Percentiles rank a stretch among this genome's conserved stretches.
Conservation (phyloP, 2,113 vertebrate species). For the Neoarius graeffei region DNA sequence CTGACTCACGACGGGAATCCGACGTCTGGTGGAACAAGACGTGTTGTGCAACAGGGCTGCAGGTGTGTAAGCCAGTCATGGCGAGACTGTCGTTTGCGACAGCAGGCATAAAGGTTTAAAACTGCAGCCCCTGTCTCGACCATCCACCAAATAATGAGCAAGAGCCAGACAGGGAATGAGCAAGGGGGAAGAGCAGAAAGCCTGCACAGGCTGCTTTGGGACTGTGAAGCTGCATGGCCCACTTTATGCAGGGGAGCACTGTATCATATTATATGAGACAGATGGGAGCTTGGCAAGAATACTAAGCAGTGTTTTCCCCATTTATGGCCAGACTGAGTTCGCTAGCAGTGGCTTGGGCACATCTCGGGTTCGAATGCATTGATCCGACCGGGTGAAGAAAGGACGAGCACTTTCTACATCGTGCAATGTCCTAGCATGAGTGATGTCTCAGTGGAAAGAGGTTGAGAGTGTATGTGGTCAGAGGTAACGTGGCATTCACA, state of each 20-base stretch:
- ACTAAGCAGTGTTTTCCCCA: conserved; percentile 52
- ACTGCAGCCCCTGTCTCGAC: conserved; percentile 23
- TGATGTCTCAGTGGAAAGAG: conserved; percentile 28
- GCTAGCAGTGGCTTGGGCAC: conserved; percentile 33
- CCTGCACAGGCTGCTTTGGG: conserved; percentile 30
- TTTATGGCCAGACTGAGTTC: conserved; percentile 38
- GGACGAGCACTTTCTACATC: conserved; percentile 34
- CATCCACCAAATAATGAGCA: conserved; percentile 10
- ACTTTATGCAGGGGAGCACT: conserved; percentile 53
- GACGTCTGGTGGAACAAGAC: neutral
- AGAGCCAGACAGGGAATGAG: conserved; percentile 46
- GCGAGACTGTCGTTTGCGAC: conserved; percentile 18
- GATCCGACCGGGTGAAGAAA: conserved; percentile 36
- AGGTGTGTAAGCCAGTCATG: conserved; percentile 20
- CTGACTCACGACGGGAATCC: neutral
- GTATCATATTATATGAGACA: conserved; percentile 54
- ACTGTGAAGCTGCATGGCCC: conserved; percentile 50
- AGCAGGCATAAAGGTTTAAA: conserved; percentile 8
- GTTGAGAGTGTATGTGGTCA: neutral
- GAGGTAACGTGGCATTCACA: conserved; percentile 28
- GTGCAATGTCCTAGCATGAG: neutral
- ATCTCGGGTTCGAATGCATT: conserved; percentile 29
- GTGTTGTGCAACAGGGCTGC: neutral
- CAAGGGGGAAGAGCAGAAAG: conserved; percentile 37
- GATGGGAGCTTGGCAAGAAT: conserved; percentile 51